Base-by-base conservation (phyloP, 2,797 vertebrate genomes). In the Salarias fasciatus region DNA sequence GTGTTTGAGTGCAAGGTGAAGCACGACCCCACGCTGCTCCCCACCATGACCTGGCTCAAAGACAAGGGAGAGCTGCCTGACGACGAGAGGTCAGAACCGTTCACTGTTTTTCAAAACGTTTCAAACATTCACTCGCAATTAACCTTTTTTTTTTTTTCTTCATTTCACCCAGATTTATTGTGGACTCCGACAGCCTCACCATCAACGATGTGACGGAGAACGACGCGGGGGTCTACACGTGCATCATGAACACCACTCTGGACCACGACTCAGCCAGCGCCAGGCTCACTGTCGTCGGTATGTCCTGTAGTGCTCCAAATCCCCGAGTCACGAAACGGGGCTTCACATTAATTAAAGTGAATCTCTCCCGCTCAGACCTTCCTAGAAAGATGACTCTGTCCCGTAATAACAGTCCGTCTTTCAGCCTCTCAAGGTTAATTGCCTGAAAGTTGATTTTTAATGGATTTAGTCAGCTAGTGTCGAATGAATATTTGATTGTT, bases 241-340 rank as follows among this genome's bases (percentile, higher is more conserved):
- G 98, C 80, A 83, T 95, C 69, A 93, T 94, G 87, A 98, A 98
- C 91, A 98, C 97, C 31, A 94, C 94, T 5, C 91, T 99, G 91
- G 98, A 99, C 91, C 93, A 89, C 0, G 96, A 95, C 75, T 96
- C 95, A 3, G 96, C 97, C 91, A 96, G 94, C 6, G 96, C 96
- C 44, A 78, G 91, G 84, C 97, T 99, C 68, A 95, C 93, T 10
- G 96, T 99, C 62, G 95, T 99, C 8, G 98, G 98, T 99, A 96
- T 77, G 95, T 87, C 63, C 48, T 46, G 7, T 53, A 24, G 45
- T 24, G 9, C n/a, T n/a, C n/a, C n/a, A 6, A 40, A 53, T 68
- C 56, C 36, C 35, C 18, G 9, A 46, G 36, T 69, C 12, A 13
- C n/a, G 8, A 66, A 69, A 61, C 53, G 35, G 40, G 15, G 66